Evolutionary conservation across 2,888 invertebrate species (phyloP), one percentile per base, ranked within the genome.

Genomic region (Drosophila rubida): DNA sequence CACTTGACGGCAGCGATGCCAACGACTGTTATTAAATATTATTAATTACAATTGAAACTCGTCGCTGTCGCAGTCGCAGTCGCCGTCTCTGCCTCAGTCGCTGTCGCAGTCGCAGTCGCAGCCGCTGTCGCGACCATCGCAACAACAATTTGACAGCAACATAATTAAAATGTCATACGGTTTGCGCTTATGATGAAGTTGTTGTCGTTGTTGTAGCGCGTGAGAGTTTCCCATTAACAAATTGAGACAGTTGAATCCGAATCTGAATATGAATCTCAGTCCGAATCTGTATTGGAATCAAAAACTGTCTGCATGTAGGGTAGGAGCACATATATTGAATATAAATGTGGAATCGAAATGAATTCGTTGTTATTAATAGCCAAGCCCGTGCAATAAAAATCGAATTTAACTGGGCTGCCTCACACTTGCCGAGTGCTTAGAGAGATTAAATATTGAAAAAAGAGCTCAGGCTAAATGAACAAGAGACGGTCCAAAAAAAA

Each of bases 141-240:
- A 69, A 63, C 57, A 69, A 66, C 80, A 69, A 67, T 80, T 79
- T 85, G 87, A 85, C 86, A 86, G 86, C 62, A 83, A 75, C 87
- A 87, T 87, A 86, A 86, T 87, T 86, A 87, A 86, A 82, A 87
- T 86, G 85, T 86, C 86, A 85, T 80, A 71, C 74, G 42, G 69
- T 39, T 68, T 70, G 78, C 63, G 51, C 30, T 49, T 41, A 42
- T 32, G 42, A 27, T 41, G 30, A 13, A 46, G 54, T 32, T 60
- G 55, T 25, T 35, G 22, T 32, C 32, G 27, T 35, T 51, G 45
- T 50, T 69, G 41, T 51, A 46, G 69, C 74, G 71, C 74, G 82
- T 80, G 78, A 78, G 78, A 74, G 61, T 46, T 63, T 59, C 62
- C 78, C 84, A 83, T 83, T 76, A 84, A 82, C 67, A 72, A 78